Conservation (phyloP, 2,888 invertebrate species). For the Nemurella pictetii region DNA sequence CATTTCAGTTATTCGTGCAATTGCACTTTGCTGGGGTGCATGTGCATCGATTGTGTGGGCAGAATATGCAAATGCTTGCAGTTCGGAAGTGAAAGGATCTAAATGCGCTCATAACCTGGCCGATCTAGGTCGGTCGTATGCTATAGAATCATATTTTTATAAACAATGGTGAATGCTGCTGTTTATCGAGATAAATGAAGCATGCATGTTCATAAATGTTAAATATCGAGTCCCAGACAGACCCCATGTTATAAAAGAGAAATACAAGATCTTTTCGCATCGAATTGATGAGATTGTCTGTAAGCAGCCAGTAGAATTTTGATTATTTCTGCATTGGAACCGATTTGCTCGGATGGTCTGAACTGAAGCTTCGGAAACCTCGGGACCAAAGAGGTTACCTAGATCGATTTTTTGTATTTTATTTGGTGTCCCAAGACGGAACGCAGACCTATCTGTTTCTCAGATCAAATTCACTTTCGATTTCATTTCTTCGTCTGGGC, state of each 20-base stretch:
- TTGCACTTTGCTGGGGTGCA: neutral
- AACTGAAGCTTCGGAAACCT: no score
- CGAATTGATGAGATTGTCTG: neutral
- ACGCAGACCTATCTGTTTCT: no score
- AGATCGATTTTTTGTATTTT: no score
- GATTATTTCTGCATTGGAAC: neutral
- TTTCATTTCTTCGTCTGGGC: no score
- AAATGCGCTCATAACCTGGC: neutral
- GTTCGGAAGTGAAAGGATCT: conserved; percentile 3
- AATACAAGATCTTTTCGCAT: neutral
- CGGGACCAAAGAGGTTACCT: no score
- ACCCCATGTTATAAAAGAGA: no score
- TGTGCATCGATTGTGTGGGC: neutral
- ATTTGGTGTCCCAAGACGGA: no score
- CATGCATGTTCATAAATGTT: neutral
- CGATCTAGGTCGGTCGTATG: neutral
- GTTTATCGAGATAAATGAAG: neutral
- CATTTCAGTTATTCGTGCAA: neutral
- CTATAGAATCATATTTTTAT: neutral
- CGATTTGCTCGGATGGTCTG: neutral
- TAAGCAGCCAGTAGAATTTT: neutral
- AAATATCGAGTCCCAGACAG: neutral
- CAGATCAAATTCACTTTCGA: no score
- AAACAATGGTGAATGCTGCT: neutral
- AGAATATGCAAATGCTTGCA: no score